phyloP scores from a whole-genome alignment of 2,113 vertebrate species.

The Peromyscus leucopus region DNA sequence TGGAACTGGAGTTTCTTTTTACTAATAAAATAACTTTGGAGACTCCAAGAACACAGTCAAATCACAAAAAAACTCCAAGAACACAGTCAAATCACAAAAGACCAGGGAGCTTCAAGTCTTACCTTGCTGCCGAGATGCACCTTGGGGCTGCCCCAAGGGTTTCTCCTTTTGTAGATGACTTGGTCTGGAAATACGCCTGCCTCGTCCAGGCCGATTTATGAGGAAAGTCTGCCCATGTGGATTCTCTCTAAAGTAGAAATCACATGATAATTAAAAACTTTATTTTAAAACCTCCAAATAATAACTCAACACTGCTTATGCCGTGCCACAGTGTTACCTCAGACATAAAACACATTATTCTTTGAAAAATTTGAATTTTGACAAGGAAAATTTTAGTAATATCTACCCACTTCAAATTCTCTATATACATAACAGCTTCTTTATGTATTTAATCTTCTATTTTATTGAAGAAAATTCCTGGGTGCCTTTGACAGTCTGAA shows the following conservation, averaged over 20 bases:
- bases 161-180: slow-evolving; percentile 52
- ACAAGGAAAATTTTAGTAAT: neutral
- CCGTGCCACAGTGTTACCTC: neutral
- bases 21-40: slow-evolving; percentile 48
- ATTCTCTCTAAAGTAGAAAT: slow-evolving; percentile 81
- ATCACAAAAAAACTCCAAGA: neutral
- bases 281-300: slow-evolving; percentile 28
- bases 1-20: slow-evolving; percentile 50
- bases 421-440: neutral
- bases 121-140: slow-evolving; percentile 78
- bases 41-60: neutral
- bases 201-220: slow-evolving; percentile 72
- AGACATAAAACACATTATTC: neutral
- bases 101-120: slow-evolving; percentile 73
- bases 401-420: slow-evolving; percentile 49
- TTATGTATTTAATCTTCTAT: neutral
- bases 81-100: neutral
- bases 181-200: slow-evolving; percentile 66
- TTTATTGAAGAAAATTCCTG: slow-evolving; percentile 15
- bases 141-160: neutral
- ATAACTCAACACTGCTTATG: neutral
- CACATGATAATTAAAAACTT: neutral
- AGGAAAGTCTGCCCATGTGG: slow-evolving; percentile 58
- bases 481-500: neutral
- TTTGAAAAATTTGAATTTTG: neutral